phyloP scores from a whole-genome alignment of 64 coral and sea anemone genomes.

The Porites lutea region DNA sequence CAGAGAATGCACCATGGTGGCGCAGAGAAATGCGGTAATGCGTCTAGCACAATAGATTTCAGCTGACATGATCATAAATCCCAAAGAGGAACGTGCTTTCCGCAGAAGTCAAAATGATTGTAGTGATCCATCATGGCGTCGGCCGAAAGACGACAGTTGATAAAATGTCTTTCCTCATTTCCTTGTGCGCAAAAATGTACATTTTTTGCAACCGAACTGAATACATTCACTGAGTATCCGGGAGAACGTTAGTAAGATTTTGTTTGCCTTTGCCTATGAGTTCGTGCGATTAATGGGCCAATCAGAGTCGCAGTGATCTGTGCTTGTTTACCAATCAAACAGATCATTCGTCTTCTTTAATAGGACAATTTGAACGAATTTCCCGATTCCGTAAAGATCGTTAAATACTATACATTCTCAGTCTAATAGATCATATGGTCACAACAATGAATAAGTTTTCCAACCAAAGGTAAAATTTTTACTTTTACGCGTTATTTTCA shows the following conservation, averaged over 20 bases:
- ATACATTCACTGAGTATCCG: too few relatives aligned
- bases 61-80: not conserved
- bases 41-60: not conserved
- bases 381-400: too few relatives aligned
- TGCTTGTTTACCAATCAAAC: not conserved
- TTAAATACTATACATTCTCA: too few relatives aligned
- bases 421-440: too few relatives aligned
- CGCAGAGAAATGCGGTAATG: constrained; percentile 33
- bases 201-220: too few relatives aligned
- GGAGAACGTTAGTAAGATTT: too few relatives aligned
- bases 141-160: not conserved
- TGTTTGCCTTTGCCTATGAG: too few relatives aligned
- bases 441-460: too few relatives aligned
- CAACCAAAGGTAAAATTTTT: too few relatives aligned
- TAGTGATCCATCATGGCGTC: not conserved
- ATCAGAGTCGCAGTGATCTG: not conserved
- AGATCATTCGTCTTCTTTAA: constrained; percentile 35
- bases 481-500: too few relatives aligned
- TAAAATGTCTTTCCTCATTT: not conserved
- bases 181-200: not conserved
- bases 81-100: constrained; percentile 46
- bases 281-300: too few relatives aligned
- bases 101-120: not conserved
- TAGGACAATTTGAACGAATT: constrained; percentile 14
- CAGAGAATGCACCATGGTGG: constrained; percentile 7